Evolutionary conservation across 2,113 vertebrate genomes (phyloP), one percentile per base, ranked within the genome.

Genomic region (Seriola quinqueradiata): DNA sequence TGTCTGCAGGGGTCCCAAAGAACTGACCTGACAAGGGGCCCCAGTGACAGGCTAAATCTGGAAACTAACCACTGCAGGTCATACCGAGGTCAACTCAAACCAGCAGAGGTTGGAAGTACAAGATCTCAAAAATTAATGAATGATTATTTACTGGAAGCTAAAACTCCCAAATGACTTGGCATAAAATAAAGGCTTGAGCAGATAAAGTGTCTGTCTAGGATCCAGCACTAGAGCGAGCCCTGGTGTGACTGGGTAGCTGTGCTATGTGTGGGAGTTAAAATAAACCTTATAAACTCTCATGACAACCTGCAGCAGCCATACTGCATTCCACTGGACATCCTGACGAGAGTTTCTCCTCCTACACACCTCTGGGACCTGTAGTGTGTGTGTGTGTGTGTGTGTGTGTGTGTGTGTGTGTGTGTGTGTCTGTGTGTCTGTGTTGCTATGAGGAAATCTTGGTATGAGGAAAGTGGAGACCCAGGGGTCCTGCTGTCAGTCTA

Each of bases 181-280:
- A 61, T 44, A 14, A 66, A 76, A 38, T 21, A 23, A 40, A 59
- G 25, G 7, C 13, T 46, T 52, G 12, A 25, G 7, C 46, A 23
- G 34, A 72, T 9, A 54, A 58, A 50, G 48, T 44, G 63, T 57
- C 61, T 71, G 55, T 68, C 19, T 28, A 3, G 64, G 75, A 54
- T 61, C 52, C 50, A 70, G 68, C 60, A 17, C 67, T 23, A 46
- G 71, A 81, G 78, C 70, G 71, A 81, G 78, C 70, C 76, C 17
- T 1, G 21, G 40, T 72, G 83, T 84, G 75, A 87, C 75, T 55
- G 34, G 77, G 54, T 25, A 60, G 42, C 28, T 19, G 57, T 46
- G 52, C 79, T 87, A 84, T 84, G 87, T 82, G 82, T 83, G 84
- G 77, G 90, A 89, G 90, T 88, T 89, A 75, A 93, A 93, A 93